Conservation (phyloP, 1,140 invertebrate species). For the Episyrphus balteatus region DNA sequence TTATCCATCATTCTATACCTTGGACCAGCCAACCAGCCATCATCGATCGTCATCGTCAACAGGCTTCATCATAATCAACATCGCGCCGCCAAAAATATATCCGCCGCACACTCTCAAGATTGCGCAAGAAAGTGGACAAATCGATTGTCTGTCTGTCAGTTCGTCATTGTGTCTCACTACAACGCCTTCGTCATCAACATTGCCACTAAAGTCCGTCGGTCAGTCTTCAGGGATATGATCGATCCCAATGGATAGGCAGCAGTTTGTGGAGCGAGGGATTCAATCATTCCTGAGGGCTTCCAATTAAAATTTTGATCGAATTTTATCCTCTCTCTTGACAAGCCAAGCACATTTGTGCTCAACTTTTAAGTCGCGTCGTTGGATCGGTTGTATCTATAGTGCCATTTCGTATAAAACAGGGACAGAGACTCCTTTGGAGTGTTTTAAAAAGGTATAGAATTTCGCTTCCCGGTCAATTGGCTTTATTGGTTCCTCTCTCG, state of each 20-base stretch:
- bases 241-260: conserved; percentile 9
- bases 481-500: too few species aligned
- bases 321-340: conserved; percentile 38
- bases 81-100: too few species aligned
- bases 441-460: too few species aligned
- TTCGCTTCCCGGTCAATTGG: too few species aligned
- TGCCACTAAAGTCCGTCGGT: too few species aligned
- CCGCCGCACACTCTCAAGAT: too few species aligned
- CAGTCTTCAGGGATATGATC: conserved; percentile 7
- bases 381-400: too few species aligned
- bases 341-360: conserved; percentile 9
- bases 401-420: too few species aligned
- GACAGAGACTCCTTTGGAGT: too few species aligned
- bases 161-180: not conserved
- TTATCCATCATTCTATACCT: too few species aligned
- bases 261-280: conserved; percentile 19
- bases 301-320: conserved; percentile 39
- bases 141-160: not conserved
- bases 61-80: not conserved
- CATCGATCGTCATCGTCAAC: not conserved
- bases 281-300: conserved; percentile 22
- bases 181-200: too few species aligned
- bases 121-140: not conserved
- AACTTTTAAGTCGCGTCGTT: too few species aligned
- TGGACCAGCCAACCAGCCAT: not conserved